Evolutionary conservation across 1,140 invertebrate species (phyloP).

Genomic region (Yoshiicerus persimilis): DNA sequence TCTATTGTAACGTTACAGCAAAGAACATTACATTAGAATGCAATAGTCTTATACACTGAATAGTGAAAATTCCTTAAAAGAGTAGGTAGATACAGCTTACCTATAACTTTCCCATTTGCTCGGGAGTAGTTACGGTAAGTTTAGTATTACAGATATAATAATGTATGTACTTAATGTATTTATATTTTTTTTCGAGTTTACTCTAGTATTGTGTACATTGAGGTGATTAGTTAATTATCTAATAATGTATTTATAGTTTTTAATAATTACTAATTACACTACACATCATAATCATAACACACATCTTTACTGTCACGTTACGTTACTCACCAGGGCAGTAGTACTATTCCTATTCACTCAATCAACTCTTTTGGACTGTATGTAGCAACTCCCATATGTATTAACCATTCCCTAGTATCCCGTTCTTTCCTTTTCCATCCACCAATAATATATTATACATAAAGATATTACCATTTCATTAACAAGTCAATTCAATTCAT

Average conservation of each 20-base stretch:
- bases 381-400: no score
- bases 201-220: slow-evolving; percentile 1
- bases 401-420: not conserved
- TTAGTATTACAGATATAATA: not conserved
- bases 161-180: not conserved
- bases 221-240: slow-evolving; percentile 8
- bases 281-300: not conserved
- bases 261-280: not conserved
- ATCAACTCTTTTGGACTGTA: not conserved
- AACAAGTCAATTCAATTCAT: not conserved
- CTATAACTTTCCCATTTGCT: not conserved
- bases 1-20: not conserved
- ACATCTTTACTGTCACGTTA: not conserved
- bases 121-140: not conserved
- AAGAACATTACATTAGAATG: not conserved
- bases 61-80: not conserved
- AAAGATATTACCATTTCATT: not conserved
- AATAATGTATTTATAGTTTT: not conserved
- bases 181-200: not conserved
- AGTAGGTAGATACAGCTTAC: not conserved
- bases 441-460: not conserved
- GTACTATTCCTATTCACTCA: not conserved
- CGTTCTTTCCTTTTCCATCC: not conserved
- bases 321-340: slow-evolving; percentile 5
- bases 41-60: not conserved